Conservation (phyloP, 2,888 invertebrate genomes). For the Tinea trinotella region DNA sequence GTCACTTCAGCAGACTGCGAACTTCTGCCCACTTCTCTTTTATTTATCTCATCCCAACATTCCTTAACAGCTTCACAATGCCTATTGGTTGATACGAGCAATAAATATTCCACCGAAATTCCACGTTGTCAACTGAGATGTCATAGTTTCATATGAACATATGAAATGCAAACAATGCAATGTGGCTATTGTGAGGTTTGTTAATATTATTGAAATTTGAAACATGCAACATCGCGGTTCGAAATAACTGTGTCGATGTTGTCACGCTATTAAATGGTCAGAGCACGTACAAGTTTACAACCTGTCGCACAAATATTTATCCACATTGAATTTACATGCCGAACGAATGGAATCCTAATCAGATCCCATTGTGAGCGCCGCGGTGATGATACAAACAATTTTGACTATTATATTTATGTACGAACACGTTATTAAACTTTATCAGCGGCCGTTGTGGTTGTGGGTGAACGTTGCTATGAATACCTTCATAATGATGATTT, state of each 20-base stretch:
- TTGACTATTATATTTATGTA: background rate
- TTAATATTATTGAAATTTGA: conserved; percentile 38
- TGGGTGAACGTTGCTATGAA: background rate
- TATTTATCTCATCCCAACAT: too few species aligned
- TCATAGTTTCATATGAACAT: background rate
- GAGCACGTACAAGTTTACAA: conserved; percentile 58
- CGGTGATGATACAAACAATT: background rate
- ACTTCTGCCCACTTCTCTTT: too few species aligned
- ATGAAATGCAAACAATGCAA: background rate
- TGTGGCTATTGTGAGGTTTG: conserved; percentile 22
- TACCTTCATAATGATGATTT: background rate
- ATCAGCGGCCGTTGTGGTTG: background rate
- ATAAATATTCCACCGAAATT: too few species aligned
- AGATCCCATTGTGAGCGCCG: conserved; percentile 30
- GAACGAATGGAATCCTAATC: conserved; percentile 62
- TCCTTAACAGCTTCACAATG: too few species aligned
- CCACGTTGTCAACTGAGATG: background rate
- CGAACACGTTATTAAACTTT: background rate
- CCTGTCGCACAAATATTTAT: conserved; percentile 70
- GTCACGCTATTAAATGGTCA: conserved; percentile 27
- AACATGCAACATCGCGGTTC: conserved; percentile 31
- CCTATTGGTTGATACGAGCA: too few species aligned
- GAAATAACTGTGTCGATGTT: background rate
- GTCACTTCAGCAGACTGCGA: too few species aligned
- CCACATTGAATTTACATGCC: conserved; percentile 64